These are phyloP conservation scores for Ctenodactylus gundi DNA, from an alignment of 2,113 vertebrate genomes.

Conservation along the genomic window DNA sequence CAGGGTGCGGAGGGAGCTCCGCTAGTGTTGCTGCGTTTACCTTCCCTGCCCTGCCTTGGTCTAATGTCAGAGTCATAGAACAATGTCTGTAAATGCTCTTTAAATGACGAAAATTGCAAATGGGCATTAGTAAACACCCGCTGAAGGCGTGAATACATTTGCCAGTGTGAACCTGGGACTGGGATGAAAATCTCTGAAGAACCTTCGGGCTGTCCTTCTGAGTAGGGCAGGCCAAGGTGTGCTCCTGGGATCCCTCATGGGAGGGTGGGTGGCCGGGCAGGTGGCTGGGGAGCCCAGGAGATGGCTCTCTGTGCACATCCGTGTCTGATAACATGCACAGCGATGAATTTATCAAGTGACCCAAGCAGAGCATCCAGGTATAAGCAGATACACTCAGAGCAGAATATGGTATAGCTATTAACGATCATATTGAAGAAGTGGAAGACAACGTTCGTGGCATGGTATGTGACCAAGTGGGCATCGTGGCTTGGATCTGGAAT, in stretches of 20 bases:
- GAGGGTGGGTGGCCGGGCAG: too few species aligned
- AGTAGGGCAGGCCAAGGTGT: neutral
- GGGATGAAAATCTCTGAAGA: neutral
- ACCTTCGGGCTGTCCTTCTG: neutral
- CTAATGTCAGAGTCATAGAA: neutral
- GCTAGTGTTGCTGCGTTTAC: too few species aligned
- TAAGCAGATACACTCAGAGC: neutral
- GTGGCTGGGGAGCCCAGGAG: neutral
- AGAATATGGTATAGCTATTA: neutral
- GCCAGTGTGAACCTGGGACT: neutral
- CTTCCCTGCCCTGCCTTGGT: neutral
- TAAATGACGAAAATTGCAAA: conserved; percentile 8
- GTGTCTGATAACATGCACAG: neutral
- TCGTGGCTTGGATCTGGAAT: too few species aligned
- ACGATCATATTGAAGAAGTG: neutral
- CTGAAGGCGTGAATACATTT: neutral
- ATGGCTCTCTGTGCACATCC: neutral
- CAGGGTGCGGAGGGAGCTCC: neutral
- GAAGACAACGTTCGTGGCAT: neutral
- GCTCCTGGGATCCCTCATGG: neutral
- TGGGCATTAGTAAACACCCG: neutral
- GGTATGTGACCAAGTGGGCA: too few species aligned
- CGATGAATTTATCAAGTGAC: neutral
- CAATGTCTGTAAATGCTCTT: neutral
- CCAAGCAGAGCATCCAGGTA: neutral